Base-by-base conservation (phyloP, 2,888 invertebrate species). In the Lepidocyrtinus sp. region DNA sequence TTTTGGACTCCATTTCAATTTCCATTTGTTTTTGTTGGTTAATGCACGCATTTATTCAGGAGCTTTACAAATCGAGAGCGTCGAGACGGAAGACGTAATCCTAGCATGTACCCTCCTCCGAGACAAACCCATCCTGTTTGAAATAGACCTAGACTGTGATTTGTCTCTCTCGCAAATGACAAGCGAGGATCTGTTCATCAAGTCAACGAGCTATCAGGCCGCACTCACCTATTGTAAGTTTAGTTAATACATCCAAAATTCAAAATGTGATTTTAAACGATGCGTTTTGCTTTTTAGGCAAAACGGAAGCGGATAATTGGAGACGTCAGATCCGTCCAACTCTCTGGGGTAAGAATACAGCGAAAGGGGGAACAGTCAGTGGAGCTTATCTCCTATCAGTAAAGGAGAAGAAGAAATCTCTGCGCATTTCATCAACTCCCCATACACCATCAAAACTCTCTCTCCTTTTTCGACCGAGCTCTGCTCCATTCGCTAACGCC, bases 191-290 rank as follows among this genome's bases (percentile, higher is more conserved):
- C 90, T 92, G 88, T 92, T 92, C 88, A 86, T 83, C 68, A 91
- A 92, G 88, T 92, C 92, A 83, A 91, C 92, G 82, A 90, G 91
- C 83, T 91, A 92, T 82, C 92, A 92, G 87, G 91, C 91, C 88
- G 92, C 92, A 87, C 89, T 92, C 87, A 91, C 91, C 86, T 92
- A 91, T 89, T n/a, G n/a, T n/a, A n/a, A n/a, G n/a, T n/a, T n/a
- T n/a, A n/a, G n/a, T n/a, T n/a, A n/a, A n/a, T n/a, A n/a, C n/a
- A n/a, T n/a, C n/a, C n/a, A n/a, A n/a, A n/a, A n/a, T n/a, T n/a
- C n/a, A n/a, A n/a, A n/a, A n/a, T n/a, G n/a, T n/a, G n/a, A n/a
- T n/a, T n/a, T n/a, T n/a, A n/a, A n/a, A n/a, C n/a, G n/a, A n/a
- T n/a, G n/a, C n/a, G n/a, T n/a, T n/a, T 36, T 36, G 12, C 36